These are phyloP conservation scores for Icerya purchasi DNA, from an alignment of 2,888 invertebrate species.

Conservation along the genomic window DNA sequence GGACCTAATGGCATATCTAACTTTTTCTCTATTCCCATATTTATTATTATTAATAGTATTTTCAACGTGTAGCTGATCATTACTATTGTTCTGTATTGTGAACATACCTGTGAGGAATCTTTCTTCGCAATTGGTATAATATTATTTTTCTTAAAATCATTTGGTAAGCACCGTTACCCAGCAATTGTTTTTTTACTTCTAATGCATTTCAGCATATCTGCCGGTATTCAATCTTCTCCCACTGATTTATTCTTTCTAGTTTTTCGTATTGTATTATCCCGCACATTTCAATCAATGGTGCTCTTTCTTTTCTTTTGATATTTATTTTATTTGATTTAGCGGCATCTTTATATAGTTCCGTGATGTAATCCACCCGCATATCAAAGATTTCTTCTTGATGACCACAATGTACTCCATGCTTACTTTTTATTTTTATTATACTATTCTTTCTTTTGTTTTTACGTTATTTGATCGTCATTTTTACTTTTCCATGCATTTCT, in stretches of 20 bases:
- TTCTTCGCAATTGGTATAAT: not conserved
- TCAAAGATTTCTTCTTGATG: not conserved
- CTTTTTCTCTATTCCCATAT: not conserved
- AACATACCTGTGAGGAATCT: not conserved
- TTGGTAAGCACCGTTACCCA: not conserved
- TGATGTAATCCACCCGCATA: not conserved
- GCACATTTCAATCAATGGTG: not conserved
- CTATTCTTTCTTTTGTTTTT: not conserved
- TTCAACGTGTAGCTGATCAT: not conserved
- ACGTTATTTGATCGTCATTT: not conserved
- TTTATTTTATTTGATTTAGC: not conserved
- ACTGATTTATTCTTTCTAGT: not conserved
- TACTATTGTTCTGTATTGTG: not conserved
- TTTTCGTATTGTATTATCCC: not conserved
- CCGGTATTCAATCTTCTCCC: not conserved
- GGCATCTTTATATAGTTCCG: not conserved
- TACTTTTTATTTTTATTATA: not conserved
- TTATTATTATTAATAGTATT: not conserved
- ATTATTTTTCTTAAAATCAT: not conserved
- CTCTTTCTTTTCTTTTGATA: not conserved
- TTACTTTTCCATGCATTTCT: not conserved
- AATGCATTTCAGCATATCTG: not conserved
- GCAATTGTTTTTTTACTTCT: not conserved
- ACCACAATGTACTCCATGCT: not conserved
- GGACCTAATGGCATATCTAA: not conserved